Evolutionary conservation across 2,888 invertebrate species (phyloP).

Genomic region (Caenorhabditis sp.): DNA sequence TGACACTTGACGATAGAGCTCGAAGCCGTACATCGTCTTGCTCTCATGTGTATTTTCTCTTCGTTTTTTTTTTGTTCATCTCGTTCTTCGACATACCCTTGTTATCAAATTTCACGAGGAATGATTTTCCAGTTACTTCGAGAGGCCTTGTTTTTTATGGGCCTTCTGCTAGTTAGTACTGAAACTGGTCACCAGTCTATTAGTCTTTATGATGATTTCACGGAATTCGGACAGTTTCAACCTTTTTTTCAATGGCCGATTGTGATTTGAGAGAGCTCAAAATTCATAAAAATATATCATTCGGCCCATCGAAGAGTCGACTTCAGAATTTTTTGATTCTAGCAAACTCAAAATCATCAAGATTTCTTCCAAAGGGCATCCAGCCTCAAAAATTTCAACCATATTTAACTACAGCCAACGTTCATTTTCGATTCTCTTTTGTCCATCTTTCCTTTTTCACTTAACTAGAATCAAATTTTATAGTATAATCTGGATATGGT

Average conservation of each 20-base stretch:
- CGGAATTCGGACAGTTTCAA: too few species aligned
- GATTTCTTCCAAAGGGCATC: background rate
- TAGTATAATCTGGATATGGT: slow-evolving; percentile 24
- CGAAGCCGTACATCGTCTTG: slow-evolving; percentile 46
- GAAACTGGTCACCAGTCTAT: background rate
- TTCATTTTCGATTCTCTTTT: slow-evolving; percentile 43
- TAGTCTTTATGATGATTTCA: too few species aligned
- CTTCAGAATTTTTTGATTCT: too few species aligned
- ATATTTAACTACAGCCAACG: slow-evolving; percentile 38
- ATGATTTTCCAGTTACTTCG: background rate
- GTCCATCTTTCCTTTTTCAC: background rate
- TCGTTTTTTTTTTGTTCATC: slow-evolving; percentile 7
- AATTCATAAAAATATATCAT: too few species aligned
- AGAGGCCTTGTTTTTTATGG: background rate
- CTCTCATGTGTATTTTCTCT: slow-evolving; percentile 23
- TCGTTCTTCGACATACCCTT: slow-evolving; percentile 11
- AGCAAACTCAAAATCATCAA: too few species aligned
- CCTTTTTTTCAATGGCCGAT: too few species aligned
- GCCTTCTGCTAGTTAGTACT: background rate
- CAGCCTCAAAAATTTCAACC: slow-evolving; percentile 8
- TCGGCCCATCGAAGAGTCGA: too few species aligned
- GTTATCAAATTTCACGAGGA: slow-evolving; percentile 44
- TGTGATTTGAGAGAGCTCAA: too few species aligned
- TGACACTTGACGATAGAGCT: slow-evolving; percentile 49
- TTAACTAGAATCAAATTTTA: slow-evolving; percentile 1